Percentiles rank a stretch among this genome's conserved stretches.
These are phyloP conservation scores for Erebia ligea DNA, from an alignment of 2,888 invertebrate genomes.

Conservation along the genomic window DNA sequence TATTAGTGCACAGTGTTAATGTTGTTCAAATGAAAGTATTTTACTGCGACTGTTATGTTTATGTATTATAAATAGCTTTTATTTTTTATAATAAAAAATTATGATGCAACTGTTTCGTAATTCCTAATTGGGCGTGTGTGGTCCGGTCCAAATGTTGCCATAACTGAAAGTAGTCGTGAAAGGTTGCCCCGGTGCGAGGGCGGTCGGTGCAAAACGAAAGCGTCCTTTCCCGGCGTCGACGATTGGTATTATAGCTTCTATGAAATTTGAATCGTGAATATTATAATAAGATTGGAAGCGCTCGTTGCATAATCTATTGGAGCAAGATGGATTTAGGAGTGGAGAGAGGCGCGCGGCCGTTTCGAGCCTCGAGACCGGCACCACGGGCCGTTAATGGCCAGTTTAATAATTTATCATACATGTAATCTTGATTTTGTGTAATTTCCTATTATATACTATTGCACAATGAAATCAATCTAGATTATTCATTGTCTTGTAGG, in stretches of 20 bases:
- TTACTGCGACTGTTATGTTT: constrained; percentile 78
- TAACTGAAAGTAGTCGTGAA: constrained; percentile 77
- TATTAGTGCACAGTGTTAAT: constrained; percentile 80
- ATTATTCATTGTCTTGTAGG: neutral
- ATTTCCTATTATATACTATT: constrained; percentile 52
- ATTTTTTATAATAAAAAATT: constrained; percentile 74
- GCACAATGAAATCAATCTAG: neutral
- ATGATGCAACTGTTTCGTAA: constrained; percentile 66
- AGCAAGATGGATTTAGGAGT: constrained; percentile 21
- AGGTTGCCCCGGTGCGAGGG: constrained; percentile 63
- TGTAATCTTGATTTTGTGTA: constrained; percentile 65
- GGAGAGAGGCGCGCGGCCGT: constrained; percentile 33
- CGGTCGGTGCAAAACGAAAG: constrained; percentile 48
- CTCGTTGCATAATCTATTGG: constrained; percentile 30
- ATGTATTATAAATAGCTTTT: constrained; percentile 79
- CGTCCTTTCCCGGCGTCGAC: constrained; percentile 63
- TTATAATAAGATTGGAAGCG: constrained; percentile 30
- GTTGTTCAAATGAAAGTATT: constrained; percentile 71
- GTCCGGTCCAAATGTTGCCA: constrained; percentile 56
- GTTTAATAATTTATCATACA: constrained; percentile 62
- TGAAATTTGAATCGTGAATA: constrained; percentile 21
- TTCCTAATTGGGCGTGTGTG: constrained; percentile 35
- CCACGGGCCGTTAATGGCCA: constrained; percentile 51
- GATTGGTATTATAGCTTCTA: constrained; percentile 45
- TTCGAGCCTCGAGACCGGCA: constrained; percentile 26